Conservation (phyloP, 2,888 invertebrate species). For the Cloeon dipterum region DNA sequence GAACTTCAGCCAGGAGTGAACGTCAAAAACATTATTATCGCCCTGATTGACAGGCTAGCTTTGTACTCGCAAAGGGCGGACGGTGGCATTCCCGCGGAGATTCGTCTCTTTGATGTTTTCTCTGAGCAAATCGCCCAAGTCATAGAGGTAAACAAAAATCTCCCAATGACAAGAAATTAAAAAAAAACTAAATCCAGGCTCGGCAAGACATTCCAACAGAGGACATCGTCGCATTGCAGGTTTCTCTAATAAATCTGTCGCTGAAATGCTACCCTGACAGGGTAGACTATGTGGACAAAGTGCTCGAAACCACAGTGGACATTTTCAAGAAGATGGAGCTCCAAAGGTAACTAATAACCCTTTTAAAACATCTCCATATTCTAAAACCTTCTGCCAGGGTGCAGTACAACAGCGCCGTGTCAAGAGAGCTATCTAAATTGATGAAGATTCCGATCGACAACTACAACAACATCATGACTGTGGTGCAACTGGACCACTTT, state of each 20-base stretch:
- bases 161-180: background rate
- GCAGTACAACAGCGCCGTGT: conserved; percentile 59
- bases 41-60: conserved; percentile 77
- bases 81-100: conserved; percentile 54
- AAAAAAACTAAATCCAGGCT: conserved; percentile 28
- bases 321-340: conserved; percentile 76
- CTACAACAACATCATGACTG: conserved; percentile 74
- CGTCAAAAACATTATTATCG: conserved; percentile 94
- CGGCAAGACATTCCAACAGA: conserved; percentile 88
- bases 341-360: conserved; percentile 31
- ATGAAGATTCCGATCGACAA: conserved; percentile 87
- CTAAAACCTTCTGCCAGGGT: conserved; percentile 22
- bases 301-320: conserved; percentile 71
- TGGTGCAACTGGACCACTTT: conserved; percentile 71
- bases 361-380: background rate
- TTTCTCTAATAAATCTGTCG: conserved; percentile 81
- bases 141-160: conserved; percentile 63
- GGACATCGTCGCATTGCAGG: conserved; percentile 87
- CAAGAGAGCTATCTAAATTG: conserved; percentile 78
- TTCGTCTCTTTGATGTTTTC: conserved; percentile 93
- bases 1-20: conserved; percentile 90
- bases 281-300: conserved; percentile 87
- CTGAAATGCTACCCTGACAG: conserved; percentile 91
- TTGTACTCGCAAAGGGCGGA: conserved; percentile 59
- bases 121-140: conserved; percentile 92